phyloP scores from a whole-genome alignment of 2,888 invertebrate species.

The Fragum sueziense region DNA sequence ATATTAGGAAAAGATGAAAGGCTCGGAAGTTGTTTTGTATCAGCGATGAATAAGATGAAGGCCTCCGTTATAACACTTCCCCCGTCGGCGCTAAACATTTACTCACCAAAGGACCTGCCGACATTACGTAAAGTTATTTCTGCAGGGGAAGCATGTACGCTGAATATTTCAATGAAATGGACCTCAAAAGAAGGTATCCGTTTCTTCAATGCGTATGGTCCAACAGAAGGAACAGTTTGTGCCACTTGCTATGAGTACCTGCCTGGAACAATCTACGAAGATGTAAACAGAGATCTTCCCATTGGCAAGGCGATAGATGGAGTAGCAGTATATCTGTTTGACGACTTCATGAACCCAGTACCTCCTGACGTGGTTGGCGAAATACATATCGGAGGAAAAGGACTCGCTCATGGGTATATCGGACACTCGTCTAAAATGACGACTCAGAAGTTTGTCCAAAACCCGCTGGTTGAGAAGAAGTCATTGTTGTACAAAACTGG shows the following conservation, averaged over 20 bases:
- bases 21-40: constrained; percentile 90
- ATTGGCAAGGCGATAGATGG: constrained; percentile 93
- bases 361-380: constrained; percentile 90
- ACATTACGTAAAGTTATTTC: constrained; percentile 89
- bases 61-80: constrained; percentile 85
- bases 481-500: constrained; percentile 90
- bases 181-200: constrained; percentile 87
- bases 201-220: constrained; percentile 94
- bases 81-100: constrained; percentile 87
- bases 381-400: constrained; percentile 91
- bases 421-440: constrained; percentile 86
- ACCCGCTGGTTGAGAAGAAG: constrained; percentile 51
- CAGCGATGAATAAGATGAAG: constrained; percentile 86
- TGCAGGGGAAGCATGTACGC: constrained; percentile 91
- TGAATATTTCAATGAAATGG: constrained; percentile 89
- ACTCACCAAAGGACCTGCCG: constrained; percentile 84
- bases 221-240: constrained; percentile 96
- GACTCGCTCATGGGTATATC: constrained; percentile 90
- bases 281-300: constrained; percentile 87
- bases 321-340: constrained; percentile 90
- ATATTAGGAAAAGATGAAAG: constrained; percentile 89
- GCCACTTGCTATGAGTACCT: constrained; percentile 90
- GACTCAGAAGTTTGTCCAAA: constrained; percentile 73
- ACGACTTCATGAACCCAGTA: constrained; percentile 88
- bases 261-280: constrained; percentile 64